Base-by-base conservation (phyloP, 2,888 invertebrate species). In the Coelinius sp. region DNA sequence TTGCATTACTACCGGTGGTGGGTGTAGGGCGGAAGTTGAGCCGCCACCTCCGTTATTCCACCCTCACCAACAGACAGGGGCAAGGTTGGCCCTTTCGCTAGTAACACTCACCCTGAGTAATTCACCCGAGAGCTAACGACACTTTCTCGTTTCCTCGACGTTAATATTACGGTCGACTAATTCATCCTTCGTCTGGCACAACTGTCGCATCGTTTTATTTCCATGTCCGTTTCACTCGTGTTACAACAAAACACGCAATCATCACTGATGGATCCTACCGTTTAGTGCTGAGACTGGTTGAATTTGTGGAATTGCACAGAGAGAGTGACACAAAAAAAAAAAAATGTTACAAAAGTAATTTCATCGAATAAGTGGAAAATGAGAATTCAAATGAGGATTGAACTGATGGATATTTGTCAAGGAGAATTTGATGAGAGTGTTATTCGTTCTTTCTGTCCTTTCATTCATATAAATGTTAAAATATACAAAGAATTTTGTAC, bases 61-160 rank as follows among this genome's bases (percentile, higher is more conserved):
- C 41, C 66, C 22, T 12, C 46, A 3, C 53, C 10, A 27, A 20
- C 59, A 44, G 27, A 31, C 31, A 66, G 14, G 41, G 41, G 41
- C 1, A 5, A 20, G 46, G 7, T 14, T 44, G 35, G n/a, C 52
- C 7, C 20, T 31, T 20, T 41, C 25, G n/a, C 17, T 49, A 35
- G 41, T 12, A 2, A n/a, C 35, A 38, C 38, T 53, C 65, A 24
- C 53, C 31, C 64, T 65, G 20, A 53, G 53, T 71, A 71, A 73
- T 75, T 63, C 75, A 20, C 38, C 62, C 71, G 46, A 68, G 69
- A 74, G 59, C 71, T 70, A 77, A 77, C 70, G 77, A 75, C 75
- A 75, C 75, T 75, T 73, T 74, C 74, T 66, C 73, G 72, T 69
- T 68, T 71, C 59, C 75, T 71, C 70, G 70, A 71, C 74, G 73